Evolutionary conservation across 1,140 invertebrate species (phyloP), one percentile per base, ranked within the genome.

Genomic region (Philotrypesis tridentata): DNA sequence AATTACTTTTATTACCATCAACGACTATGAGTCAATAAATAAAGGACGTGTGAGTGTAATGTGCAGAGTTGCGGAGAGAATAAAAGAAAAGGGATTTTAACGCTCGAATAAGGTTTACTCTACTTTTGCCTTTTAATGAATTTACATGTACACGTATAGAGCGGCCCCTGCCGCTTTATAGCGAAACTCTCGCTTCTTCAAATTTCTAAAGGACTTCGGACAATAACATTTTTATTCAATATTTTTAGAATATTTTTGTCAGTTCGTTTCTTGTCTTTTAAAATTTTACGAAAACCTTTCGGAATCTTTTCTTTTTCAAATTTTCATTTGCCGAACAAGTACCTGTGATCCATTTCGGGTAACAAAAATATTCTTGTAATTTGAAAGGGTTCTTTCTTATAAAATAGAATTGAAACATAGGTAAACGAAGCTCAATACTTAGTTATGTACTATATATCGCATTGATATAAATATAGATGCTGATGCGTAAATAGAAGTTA

Each of bases 1-100:
- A 77, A 82, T 82, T 77, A 78, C 80, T 77, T 82, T 82, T 78
- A 72, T 77, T 82, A 63, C 25, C n/a, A 37, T 9, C 73, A n/a
- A 43, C 31, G n/a, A 23, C 73, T 82, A 0, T n/a, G 25, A 72
- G 33, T 72, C 48, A 71, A 82, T 77, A 55, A 82, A 82, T n/a
- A n/a, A n/a, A n/a, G n/a, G n/a, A 31, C 73, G 43, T n/a, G 33
- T 31, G 31, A 55, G 25, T 63, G 25, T 80, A 17, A n/a, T 63
- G 65, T n/a, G 31, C 17, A 23, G 37, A 25, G 63, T 78, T 11
- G 29, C 6, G 1, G 40, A 65, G 17, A 74, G 48, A 76, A 76
- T 68, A 27, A 81, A 80, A 61, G 31, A 31, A 33, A 14, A 80
- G n/a, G n/a, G n/a, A n/a, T n/a, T n/a, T 67, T 12, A 31, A 73